Evolutionary conservation across 1,140 invertebrate genomes (phyloP), one percentile per base, ranked within the genome.

Genomic region (Campoletis sonorensis): DNA sequence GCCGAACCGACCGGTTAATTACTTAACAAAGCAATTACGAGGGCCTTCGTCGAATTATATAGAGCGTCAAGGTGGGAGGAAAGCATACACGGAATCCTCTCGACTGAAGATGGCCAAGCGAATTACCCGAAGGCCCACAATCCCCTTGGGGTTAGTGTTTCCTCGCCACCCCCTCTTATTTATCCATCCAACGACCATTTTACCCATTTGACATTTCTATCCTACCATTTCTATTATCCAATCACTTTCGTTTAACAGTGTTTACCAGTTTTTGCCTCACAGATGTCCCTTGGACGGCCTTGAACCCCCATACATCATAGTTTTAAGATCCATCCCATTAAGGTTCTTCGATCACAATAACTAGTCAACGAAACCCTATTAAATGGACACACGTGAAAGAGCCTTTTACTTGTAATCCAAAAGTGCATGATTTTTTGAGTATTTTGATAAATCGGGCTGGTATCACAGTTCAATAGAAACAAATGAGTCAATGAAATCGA

Each of bases 1-100:
- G 79, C 78, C 78, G 83, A 84, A 82, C 83, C 71, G 77, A 84
- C 80, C 83, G 79, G 73, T 79, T 84, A 84, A 84, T 82, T 82
- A 84, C 83, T 82, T 84, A 84, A 84, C 83, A 84, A 84, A 84
- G 83, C 83, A 84, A 82, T 84, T 84, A 82, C 83, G 61, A 82
- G 72, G 73, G 80, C 72, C 83, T 84, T 84, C 72, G 80, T 84
- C 80, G 78, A 84, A 84, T 84, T 83, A 83, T 82, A 84, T 61
- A 40, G n/a, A n/a, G 73, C 51, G 73, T 33, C 26, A 23, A 37
- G 73, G 49, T 51, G 49, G 45, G 71, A 49, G 40, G 49, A 15
- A 40, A 72, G 15, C 33, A 21, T 33, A 37, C 67, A 37, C 67
- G 30, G 27, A 70, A 72, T 70, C 67, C 27, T 33, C 67, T 70